Evolutionary conservation across 2,797 vertebrate genomes (phyloP), one percentile per base, ranked within the genome.

Genomic region (Xyrichtys novacula): DNA sequence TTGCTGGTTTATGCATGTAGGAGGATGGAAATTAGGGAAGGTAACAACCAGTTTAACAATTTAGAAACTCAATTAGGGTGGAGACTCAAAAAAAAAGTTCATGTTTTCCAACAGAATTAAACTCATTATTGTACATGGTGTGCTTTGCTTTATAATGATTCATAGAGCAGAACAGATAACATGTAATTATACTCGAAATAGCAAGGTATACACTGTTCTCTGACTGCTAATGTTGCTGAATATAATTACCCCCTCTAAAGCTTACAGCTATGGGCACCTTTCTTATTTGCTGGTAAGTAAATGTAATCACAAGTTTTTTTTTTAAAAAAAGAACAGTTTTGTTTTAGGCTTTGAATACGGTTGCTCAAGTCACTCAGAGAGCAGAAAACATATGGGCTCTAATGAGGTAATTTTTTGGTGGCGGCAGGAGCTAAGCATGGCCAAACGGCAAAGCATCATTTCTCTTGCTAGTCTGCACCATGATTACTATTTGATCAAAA

Each of bases 241-340:
- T 26, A 39, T 69, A 85, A 83, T 83, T 66, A 73, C 53, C 39
- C 65, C 65, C 36, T 69, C 70, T 71, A 15, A 46, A 53, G 54
- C 28, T 68, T 75, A 82, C 57, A 64, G 58, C 61, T 43, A 31
- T 19, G 48, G 79, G 29, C 25, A 69, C 43, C 48, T 49, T 79
- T 65, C 14, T 71, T 15, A 44, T 38, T 7, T 17, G 19, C 62
- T 44, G 22, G 25, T 74, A 60, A 56, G 61, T 71, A 75, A 56
- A 61, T 68, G 59, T 65, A 65, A 78, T 72, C 26, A 66, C 68
- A 65, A 62, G 43, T 53, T 42, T 5, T 28, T 26, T 38, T 10
- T 23, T 16, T 63, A 12, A 20, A 3, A 10, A 6, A 50, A 56
- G 46, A 42, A 63, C 40, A 44, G 75, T 22, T 25, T 10, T 4